Evolutionary conservation across 2,797 vertebrate genomes (phyloP).

Genomic region (Eospalax fontanierii): DNA sequence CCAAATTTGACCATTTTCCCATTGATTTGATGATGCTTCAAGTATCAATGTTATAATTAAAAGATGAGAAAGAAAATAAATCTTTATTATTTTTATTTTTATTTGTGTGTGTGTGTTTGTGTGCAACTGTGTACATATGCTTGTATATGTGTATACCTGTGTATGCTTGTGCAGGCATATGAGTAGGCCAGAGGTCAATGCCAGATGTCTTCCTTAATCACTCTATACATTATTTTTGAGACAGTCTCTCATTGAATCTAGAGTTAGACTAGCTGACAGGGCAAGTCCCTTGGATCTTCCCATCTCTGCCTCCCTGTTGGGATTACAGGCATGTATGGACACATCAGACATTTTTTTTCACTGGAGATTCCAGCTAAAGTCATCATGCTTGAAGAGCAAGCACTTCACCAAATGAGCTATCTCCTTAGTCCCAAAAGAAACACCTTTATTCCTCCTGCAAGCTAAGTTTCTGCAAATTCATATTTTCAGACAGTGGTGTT

Average conservation of each 20-base stretch:
- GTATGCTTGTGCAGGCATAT: neutral
- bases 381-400: too few relatives aligned
- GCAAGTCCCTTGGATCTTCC: neutral
- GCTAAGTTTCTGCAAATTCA: conserved; percentile 57
- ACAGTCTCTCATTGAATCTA: neutral
- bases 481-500: conserved; percentile 45
- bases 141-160: neutral
- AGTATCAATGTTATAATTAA: conserved; percentile 50
- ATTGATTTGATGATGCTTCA: conserved; percentile 28
- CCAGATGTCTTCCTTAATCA: neutral
- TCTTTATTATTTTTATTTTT: neutral
- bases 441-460: conserved; percentile 6
- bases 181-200: neutral
- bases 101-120: neutral
- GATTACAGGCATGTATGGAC: neutral
- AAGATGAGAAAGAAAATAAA: conserved; percentile 57
- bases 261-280: neutral
- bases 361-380: neutral
- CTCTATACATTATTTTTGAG: neutral
- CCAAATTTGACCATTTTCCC: conserved; percentile 29
- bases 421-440: neutral
- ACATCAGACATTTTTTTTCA: neutral
- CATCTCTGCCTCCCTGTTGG: neutral
- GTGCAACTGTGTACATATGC: neutral
- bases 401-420: neutral